Evolutionary conservation across 2,113 vertebrate species (phyloP).

Genomic region (Pseudorhombus dupliciocellatus): DNA sequence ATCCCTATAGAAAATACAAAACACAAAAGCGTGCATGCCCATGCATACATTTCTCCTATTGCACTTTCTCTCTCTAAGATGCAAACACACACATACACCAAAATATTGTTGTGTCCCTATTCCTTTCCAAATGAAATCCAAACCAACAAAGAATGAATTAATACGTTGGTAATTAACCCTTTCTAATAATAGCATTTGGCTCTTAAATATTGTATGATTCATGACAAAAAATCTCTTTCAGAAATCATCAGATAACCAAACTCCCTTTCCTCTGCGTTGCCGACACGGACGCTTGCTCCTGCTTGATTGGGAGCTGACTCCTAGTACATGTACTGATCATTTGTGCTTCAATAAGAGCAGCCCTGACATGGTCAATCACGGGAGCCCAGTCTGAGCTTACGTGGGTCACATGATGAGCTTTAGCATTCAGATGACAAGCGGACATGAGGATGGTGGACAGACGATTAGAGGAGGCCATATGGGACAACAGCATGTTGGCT

Average conservation of each 20-base stretch:
- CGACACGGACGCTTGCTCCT: not conserved
- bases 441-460: conserved; percentile 41
- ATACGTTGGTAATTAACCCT: conserved; percentile 21
- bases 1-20: conserved; percentile 56
- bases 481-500: conserved; percentile 63
- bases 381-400: conserved; percentile 24
- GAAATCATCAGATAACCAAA: conserved; percentile 2
- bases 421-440: conserved; percentile 39
- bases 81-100: conserved; percentile 15
- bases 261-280: not conserved
- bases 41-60: conserved; percentile 32
- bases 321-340: conserved; percentile 8
- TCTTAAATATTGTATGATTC: conserved; percentile 1
- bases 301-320: conserved; percentile 3
- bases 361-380: conserved; percentile 42
- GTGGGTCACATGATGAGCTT: conserved; percentile 25
- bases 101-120: conserved; percentile 18
- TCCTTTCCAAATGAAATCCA: conserved; percentile 25
- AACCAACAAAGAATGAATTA: conserved; percentile 1
- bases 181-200: conserved; percentile 4
- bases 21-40: conserved; percentile 31
- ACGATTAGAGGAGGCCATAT: conserved; percentile 57
- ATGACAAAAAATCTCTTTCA: not conserved
- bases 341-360: conserved; percentile 16
- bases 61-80: not conserved